Base-by-base conservation (phyloP, 1,140 invertebrate genomes). In the Achatina immaculata region DNA sequence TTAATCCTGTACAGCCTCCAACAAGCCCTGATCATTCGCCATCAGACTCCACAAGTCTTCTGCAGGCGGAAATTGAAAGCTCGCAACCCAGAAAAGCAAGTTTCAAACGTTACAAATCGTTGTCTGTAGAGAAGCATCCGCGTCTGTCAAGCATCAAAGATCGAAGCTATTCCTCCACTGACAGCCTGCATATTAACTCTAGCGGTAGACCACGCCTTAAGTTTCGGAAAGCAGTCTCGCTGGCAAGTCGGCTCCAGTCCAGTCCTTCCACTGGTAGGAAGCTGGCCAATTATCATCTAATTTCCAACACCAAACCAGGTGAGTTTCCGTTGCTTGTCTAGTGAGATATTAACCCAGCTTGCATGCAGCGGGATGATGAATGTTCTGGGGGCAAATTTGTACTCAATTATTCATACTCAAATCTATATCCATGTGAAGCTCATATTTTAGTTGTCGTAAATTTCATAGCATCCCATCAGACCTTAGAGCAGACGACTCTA, bases 81-180 rank as follows among this genome's bases (percentile, higher is more conserved):
- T 40, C 69, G 6, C 48, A 45, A 19, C 62, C 75, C 21, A 84
- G 83, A 45, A 83, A 85, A 45, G 84, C 86, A 31, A 88, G 86
- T 88, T 92, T 85, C 92, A 94, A 85, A 90, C 92, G 43, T 92
- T 85, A 89, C 80, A 87, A 89, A 82, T 90, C 89, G 31, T 84
- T 89, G 45, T 86, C 85, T 21, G 83, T 84, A 68, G 88, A 88
- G 80, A 86, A 87, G 79, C 88, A 89, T 69, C 85, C 86, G 16
- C 87, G 88, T 38, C 85, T 90, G 81, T 81, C 86, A 21, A 87
- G 87, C 24, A 82, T 88, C 36, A 88, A 88, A 69, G 88, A 89
- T 81, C 80, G 88, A 48, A 87, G 83, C 40, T 88, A 84, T 69
- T 88, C 86, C 9, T 90, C 89, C 36, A 89, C 88, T 28, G 89